Conservation (phyloP, 2,888 invertebrate species). For the Malachius bipustulatus region DNA sequence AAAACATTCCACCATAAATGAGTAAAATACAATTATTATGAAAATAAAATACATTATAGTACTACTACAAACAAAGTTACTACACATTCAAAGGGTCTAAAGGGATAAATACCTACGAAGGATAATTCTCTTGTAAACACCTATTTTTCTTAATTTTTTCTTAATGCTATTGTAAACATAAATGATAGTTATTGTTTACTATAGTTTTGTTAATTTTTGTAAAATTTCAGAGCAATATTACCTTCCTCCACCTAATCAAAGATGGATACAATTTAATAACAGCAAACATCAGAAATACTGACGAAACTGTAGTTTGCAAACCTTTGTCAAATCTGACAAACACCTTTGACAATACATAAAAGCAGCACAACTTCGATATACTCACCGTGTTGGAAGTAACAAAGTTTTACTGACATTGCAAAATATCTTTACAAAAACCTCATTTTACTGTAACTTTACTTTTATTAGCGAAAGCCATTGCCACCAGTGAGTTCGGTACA, state of each 20-base stretch:
- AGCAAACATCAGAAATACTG: neutral
- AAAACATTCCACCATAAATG: neutral
- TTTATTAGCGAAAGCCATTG: no score
- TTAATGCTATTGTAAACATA: no score
- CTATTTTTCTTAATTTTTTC: no score
- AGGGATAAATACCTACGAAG: no score
- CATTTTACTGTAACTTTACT: constrained; percentile 5
- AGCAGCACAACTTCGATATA: constrained; percentile 30
- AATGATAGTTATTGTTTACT: no score
- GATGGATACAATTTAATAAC: no score
- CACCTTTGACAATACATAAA: constrained; percentile 26
- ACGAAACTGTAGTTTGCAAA: constrained; percentile 14
- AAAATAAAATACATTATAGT: neutral
- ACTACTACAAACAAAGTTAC: constrained; percentile 8
- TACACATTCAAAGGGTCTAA: no score
- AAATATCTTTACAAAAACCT: constrained; percentile 18
- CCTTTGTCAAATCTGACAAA: constrained; percentile 26
- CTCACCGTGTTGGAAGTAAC: constrained; percentile 27
- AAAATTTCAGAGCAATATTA: no score
- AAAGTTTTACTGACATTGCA: constrained; percentile 31
- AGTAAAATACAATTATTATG: neutral
- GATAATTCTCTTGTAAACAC: no score
- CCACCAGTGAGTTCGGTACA: no score
- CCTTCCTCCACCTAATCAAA: no score
- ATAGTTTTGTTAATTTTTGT: no score